These are phyloP conservation scores for mouse (Mus musculus) DNA, from an alignment of 2,113 vertebrate genomes.

Conservation along the genomic window DNA sequence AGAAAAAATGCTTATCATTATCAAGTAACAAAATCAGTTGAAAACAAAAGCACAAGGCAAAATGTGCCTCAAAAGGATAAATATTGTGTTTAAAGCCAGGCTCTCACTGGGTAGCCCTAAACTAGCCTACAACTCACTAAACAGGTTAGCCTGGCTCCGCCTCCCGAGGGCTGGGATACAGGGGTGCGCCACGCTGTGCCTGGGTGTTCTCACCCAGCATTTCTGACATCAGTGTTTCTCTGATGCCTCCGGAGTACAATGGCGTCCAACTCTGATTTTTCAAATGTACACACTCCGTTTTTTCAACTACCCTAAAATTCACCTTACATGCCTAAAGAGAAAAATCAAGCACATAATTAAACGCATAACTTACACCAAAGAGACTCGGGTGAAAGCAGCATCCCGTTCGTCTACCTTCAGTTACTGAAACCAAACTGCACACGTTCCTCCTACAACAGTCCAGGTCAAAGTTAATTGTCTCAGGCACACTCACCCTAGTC, in stretches of 20 bases:
- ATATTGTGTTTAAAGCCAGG: background rate
- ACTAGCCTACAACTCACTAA: background rate
- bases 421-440: background rate
- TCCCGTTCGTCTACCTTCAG: constrained; percentile 13
- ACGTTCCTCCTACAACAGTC: background rate
- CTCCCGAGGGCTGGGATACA: background rate
- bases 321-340: background rate
- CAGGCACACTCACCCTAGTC: background rate
- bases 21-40: constrained; percentile 26
- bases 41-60: background rate
- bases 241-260: background rate
- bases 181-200: background rate
- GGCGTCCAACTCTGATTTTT: background rate
- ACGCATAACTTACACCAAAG: background rate
- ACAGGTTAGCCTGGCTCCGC: background rate
- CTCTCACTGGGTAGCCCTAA: background rate
- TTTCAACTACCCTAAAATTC: constrained; percentile 12
- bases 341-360: background rate
- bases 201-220: background rate
- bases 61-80: background rate
- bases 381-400: background rate
- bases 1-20: background rate
- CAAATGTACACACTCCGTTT: background rate
- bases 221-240: background rate
- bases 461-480: background rate